Evolutionary conservation across 1,140 invertebrate genomes (phyloP).

Genomic region (Pogonomyrmex barbatus): DNA sequence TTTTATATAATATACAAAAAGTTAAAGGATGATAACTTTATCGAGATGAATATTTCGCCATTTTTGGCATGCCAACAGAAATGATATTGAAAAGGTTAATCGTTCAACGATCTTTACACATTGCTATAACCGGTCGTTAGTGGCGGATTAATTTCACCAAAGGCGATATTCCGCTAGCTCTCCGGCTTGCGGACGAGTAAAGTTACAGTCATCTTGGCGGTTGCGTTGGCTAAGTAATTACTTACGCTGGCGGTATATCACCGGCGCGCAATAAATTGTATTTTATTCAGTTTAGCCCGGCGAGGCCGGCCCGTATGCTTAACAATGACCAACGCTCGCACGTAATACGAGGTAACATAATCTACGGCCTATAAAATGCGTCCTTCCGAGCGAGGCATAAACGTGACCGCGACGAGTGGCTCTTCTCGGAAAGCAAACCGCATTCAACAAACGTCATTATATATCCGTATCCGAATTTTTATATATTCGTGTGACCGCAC

Average conservation of each 20-base stretch:
- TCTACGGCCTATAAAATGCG: conserved; percentile 44
- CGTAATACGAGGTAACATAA: conserved; percentile 29
- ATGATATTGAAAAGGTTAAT: not conserved
- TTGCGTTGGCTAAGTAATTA: conserved; percentile 47
- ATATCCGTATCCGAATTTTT: conserved; percentile 47
- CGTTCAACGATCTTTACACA: not conserved
- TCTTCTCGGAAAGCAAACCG: conserved; percentile 32
- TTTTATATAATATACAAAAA: not conserved
- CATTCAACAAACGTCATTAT: conserved; percentile 8
- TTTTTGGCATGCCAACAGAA: not conserved
- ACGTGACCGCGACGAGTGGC: conserved; percentile 22
- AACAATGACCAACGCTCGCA: conserved; percentile 21
- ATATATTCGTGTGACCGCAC: conserved; percentile 15
- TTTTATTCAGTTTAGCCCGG: conserved; percentile 62
- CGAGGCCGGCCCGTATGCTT: not conserved
- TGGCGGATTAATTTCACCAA: conserved; percentile 43
- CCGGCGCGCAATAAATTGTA: conserved; percentile 35
- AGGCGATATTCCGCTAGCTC: conserved; percentile 21
- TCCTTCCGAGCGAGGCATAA: conserved; percentile 28
- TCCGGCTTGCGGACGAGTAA: not conserved
- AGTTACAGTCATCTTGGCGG: not conserved
- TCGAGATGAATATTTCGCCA: not conserved
- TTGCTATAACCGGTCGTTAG: conserved; percentile 32
- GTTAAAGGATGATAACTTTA: not conserved
- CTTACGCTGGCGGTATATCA: conserved; percentile 60